Percentiles rank a stretch among this genome's conserved stretches.
Conservation (phyloP, 2,888 invertebrate genomes). For the Phasia obesa region DNA sequence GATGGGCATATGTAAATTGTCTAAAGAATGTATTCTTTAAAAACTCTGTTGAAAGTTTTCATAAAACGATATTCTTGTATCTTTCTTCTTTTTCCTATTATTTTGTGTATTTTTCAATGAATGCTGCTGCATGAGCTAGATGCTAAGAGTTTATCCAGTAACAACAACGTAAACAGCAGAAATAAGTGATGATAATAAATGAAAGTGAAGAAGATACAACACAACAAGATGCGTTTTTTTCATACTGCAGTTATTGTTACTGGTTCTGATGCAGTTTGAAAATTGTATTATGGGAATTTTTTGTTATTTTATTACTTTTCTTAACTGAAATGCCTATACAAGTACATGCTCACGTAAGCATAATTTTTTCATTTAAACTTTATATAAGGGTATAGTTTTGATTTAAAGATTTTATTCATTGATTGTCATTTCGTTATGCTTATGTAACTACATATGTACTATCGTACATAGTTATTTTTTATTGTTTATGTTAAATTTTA, state of each 20-base stretch:
- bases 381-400: constrained; percentile 27
- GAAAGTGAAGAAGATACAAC: constrained; percentile 65
- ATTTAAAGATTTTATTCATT: constrained; percentile 53
- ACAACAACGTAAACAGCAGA: constrained; percentile 16
- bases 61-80: too few relatives aligned
- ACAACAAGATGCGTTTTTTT: constrained; percentile 53
- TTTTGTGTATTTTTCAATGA: too few relatives aligned
- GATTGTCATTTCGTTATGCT: constrained; percentile 62
- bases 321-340: constrained; percentile 34
- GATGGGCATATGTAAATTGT: too few relatives aligned
- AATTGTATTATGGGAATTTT: constrained; percentile 65
- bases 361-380: constrained; percentile 29
- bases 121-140: too few relatives aligned
- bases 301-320: constrained; percentile 36
- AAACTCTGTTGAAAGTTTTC: too few relatives aligned
- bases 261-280: constrained; percentile 49
- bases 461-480: too few relatives aligned
- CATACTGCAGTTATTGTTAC: not conserved
- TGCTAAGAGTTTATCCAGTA: constrained; percentile 50
- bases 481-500: too few relatives aligned
- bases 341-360: not conserved
- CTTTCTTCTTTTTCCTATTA: too few relatives aligned
- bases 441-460: too few relatives aligned
- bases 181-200: constrained; percentile 57
- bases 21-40: too few relatives aligned